A percentile compares a stretch with the other conserved stretches of the same genome.
These are phyloP conservation scores for Macrocentrus cingulum DNA, from an alignment of 1,140 invertebrate species.

Conservation along the genomic window DNA sequence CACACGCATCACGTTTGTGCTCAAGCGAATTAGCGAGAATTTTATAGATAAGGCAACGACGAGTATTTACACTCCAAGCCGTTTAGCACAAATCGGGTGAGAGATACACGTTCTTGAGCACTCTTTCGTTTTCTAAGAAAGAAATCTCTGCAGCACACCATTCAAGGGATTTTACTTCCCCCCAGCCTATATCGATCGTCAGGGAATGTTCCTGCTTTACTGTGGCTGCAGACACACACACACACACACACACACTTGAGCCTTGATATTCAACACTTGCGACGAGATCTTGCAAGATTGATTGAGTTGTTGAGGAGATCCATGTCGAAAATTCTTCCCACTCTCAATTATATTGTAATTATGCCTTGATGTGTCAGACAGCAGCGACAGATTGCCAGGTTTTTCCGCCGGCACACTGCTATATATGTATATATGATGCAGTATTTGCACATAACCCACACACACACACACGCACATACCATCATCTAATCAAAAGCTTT, in stretches of 20 bases:
- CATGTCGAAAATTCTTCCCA: too few species aligned
- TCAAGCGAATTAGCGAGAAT: slow-evolving; percentile 6
- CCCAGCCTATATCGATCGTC: slow-evolving; percentile 28
- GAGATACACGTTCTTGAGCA: slow-evolving; percentile 8
- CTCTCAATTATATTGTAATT: too few species aligned
- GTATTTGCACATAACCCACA: too few species aligned
- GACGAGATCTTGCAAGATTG: too few species aligned
- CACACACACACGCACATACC: too few species aligned
- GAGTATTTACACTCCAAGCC: background rate
- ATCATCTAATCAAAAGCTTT: slow-evolving; percentile 1
- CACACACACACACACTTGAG: too few species aligned
- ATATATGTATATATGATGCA: slow-evolving; percentile 48
- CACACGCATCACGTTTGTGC: background rate
- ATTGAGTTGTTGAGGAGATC: too few species aligned
- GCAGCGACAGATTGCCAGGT: too few species aligned
- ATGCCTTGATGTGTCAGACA: too few species aligned
- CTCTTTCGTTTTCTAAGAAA: slow-evolving; percentile 47
- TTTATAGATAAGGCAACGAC: slow-evolving; percentile 11
- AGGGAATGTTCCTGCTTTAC: slow-evolving; percentile 19
- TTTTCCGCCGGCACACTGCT: too few species aligned
- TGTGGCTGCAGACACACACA: slow-evolving; percentile 19
- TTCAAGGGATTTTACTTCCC: slow-evolving; percentile 47
- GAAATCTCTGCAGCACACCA: slow-evolving; percentile 42
- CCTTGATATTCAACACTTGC: too few species aligned
- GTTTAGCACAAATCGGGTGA: background rate